A percentile compares a stretch with the other conserved stretches of the same genome.
phyloP scores from a whole-genome alignment of 2,113 vertebrate genomes.

The Campylorhamphus procurvoides region DNA sequence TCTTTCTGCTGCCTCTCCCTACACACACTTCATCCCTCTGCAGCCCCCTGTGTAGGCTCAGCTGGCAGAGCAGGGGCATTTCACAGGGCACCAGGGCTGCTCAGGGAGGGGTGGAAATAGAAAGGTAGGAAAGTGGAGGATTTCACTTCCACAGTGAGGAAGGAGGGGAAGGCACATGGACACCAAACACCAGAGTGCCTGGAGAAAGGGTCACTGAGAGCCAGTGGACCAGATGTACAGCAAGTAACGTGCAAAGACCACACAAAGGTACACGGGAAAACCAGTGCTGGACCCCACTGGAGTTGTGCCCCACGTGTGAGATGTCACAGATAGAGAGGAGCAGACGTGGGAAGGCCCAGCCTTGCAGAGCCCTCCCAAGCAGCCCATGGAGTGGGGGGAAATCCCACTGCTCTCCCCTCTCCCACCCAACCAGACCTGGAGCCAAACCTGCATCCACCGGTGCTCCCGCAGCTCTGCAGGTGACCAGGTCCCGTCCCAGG shows the following conservation, averaged over 20 bases:
- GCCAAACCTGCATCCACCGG: not conserved
- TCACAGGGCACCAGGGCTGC: accelerated
- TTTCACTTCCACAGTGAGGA: not conserved
- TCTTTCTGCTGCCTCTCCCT: not conserved
- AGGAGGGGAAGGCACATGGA: accelerated
- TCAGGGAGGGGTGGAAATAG: accelerated
- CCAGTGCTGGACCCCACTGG: accelerated
- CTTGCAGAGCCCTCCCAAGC: not conserved
- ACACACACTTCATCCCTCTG: not conserved
- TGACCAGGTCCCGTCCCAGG: accelerated
- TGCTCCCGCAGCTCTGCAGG: accelerated
- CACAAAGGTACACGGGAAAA: accelerated
- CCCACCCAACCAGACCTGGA: accelerated
- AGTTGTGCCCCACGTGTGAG: accelerated
- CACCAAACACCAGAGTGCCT: not conserved
- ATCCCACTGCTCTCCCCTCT: not conserved
- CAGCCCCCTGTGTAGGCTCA: not conserved
- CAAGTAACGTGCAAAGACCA: not conserved
- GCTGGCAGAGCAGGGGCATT: not conserved
- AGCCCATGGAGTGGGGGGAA: accelerated
- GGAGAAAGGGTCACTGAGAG: not conserved
- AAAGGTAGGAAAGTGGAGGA: accelerated
- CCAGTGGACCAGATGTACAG: not conserved
- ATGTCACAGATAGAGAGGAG: not conserved
- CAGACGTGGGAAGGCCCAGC: accelerated